Evolutionary conservation across 2,888 invertebrate genomes (phyloP).

Genomic region (Temnothorax rugatulus): DNA sequence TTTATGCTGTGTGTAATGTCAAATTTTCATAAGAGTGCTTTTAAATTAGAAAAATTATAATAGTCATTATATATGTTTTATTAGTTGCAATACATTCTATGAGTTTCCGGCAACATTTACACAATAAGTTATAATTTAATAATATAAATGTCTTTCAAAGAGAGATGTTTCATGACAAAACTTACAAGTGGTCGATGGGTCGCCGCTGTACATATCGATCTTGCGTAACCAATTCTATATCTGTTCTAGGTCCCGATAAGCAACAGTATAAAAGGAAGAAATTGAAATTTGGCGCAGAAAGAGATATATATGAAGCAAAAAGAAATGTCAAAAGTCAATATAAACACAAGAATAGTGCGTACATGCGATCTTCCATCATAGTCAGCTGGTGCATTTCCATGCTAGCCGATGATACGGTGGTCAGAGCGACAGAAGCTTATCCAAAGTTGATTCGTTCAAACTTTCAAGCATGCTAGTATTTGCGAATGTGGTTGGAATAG

Average conservation of each 20-base stretch:
- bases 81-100: neutral
- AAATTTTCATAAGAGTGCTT: neutral
- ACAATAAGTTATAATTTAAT: neutral
- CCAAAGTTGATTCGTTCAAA: constrained; percentile 54
- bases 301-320: constrained; percentile 36
- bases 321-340: constrained; percentile 16
- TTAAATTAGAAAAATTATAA: neutral
- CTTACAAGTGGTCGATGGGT: constrained; percentile 81
- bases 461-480: constrained; percentile 59
- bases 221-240: constrained; percentile 82
- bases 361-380: constrained; percentile 86
- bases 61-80: neutral
- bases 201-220: constrained; percentile 78
- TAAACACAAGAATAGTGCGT: constrained; percentile 78
- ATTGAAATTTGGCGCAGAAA: constrained; percentile 62
- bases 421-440: constrained; percentile 67
- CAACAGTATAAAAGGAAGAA: constrained; percentile 73
- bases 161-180: constrained; percentile 54
- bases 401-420: constrained; percentile 77
- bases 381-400: constrained; percentile 77
- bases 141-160: neutral
- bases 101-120: neutral
- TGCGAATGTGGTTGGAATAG: constrained; percentile 29
- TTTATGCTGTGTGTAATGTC: neutral
- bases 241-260: constrained; percentile 81